Evolutionary conservation across 2,113 vertebrate genomes (phyloP), one percentile per base, ranked within the genome.

Genomic region (Azemiops feae): DNA sequence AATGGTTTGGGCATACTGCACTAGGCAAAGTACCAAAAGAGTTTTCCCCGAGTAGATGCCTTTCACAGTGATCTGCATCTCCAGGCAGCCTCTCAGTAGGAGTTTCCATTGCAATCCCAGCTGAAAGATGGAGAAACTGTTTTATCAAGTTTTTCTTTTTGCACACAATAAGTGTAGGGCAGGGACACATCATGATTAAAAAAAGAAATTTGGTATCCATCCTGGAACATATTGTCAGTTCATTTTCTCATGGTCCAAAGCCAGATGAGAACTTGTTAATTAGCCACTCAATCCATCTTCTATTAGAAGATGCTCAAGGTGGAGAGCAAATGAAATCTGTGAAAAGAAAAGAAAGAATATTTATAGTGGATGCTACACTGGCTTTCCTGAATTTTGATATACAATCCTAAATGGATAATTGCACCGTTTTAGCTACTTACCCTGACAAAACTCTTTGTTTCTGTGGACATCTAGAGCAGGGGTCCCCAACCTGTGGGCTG

Each of bases 401-500:
- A 88, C 87, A 88, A 88, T 89, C 88, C 91, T 91, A 25, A 43
- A 43, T 91, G 91, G 90, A 88, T 60, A 88, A 92, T 91, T 89
- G 81, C 53, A 88, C 81, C 92, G 43, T 88, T 89, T 94, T 88
- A 88, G 50, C 74, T 18, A 47, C 22, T 88, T 85, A 90, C 89
- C 60, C 91, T 93, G 93, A 89, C 69, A 93, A 64, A 88, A 89
- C 7, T 30, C 85, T n/a, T 54, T 85, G 58, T 90, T 92, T 74
- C 60, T 52, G 9, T 81, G 85, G 88, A 88, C 91, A 39, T 87
- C 22, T 50, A 50, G 47, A 50, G 47, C 47, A 50, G 47, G 47
- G 47, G 47, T 50, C 47, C 47, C 8, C 47, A 50, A 50, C 7
- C 47, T 50, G 47, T 50, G 47, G 47, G 8, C 47, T 50, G 47